Evolutionary conservation across 2,888 invertebrate species (phyloP).

Genomic region (Rhaphigaster nebulosa): DNA sequence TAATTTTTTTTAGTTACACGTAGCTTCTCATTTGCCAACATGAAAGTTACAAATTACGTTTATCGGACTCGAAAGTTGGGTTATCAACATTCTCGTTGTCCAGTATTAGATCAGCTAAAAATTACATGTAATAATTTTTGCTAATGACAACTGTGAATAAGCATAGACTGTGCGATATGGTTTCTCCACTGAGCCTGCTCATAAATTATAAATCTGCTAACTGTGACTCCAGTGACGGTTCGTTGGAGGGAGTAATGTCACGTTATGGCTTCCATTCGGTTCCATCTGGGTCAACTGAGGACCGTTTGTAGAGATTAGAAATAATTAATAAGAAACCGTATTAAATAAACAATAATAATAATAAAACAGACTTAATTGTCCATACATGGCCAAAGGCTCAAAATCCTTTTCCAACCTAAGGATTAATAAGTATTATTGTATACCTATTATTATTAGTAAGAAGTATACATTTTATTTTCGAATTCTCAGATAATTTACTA

Average conservation of each 20-base stretch:
- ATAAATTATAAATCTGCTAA: constrained; percentile 1
- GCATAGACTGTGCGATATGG: not conserved
- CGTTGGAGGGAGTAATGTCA: constrained; percentile 40
- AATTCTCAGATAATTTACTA: no score
- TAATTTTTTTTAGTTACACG: no score
- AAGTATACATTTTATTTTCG: no score
- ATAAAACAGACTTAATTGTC: no score
- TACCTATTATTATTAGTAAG: no score
- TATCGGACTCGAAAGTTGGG: not conserved
- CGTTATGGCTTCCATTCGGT: not conserved
- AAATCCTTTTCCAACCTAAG: no score
- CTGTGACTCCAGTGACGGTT: not conserved
- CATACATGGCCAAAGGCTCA: no score
- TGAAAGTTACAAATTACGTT: no score
- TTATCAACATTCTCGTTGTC: not conserved
- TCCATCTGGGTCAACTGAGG: constrained; percentile 22
- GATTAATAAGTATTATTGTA: no score
- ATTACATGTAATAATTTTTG: not conserved
- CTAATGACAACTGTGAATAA: not conserved
- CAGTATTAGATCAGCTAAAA: not conserved
- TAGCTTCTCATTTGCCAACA: no score
- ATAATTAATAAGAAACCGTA: not conserved
- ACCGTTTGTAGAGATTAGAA: not conserved
- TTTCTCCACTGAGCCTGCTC: not conserved
- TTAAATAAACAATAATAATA: not conserved